Conservation (phyloP, 2,888 invertebrate species). For the Ophioninae sp. region DNA sequence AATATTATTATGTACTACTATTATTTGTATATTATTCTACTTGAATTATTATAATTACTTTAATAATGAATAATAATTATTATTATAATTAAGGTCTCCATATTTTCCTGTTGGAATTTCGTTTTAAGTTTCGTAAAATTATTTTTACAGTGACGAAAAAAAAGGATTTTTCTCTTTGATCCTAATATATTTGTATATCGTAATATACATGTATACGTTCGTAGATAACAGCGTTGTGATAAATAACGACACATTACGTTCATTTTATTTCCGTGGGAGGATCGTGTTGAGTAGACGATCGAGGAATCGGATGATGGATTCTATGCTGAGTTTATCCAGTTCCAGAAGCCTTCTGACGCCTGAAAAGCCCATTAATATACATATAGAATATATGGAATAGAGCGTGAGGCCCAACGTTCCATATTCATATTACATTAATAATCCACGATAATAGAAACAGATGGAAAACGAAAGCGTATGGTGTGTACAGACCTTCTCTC, state of each 20-base stretch:
- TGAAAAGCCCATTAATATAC: constrained; percentile 51
- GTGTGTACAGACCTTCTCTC: constrained; percentile 34
- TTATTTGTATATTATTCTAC: too few species aligned
- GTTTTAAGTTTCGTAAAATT: too few species aligned
- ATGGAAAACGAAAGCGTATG: constrained; percentile 62
- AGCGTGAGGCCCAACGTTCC: constrained; percentile 53
- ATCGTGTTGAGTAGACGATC: constrained; percentile 19
- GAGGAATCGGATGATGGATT: constrained; percentile 15
- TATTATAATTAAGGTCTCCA: too few species aligned
- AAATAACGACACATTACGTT: constrained; percentile 9
- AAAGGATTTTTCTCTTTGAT: too few species aligned
- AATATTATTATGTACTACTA: too few species aligned
- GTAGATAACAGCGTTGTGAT: neutral
- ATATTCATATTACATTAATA: constrained; percentile 64
- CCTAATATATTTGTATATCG: too few species aligned
- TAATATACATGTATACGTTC: neutral
- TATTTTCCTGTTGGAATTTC: too few species aligned
- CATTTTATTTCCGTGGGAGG: constrained; percentile 16
- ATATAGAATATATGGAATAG: constrained; percentile 40
- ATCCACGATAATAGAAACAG: constrained; percentile 63
- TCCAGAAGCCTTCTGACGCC: constrained; percentile 33
- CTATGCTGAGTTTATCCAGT: constrained; percentile 40
- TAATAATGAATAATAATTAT: too few species aligned
- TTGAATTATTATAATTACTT: too few species aligned
- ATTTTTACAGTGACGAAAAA: too few species aligned